A percentile compares a stretch with the other conserved stretches of the same genome.
Evolutionary conservation across 2,797 vertebrate genomes (phyloP).

Genomic region (Loriculus beryllinus): DNA sequence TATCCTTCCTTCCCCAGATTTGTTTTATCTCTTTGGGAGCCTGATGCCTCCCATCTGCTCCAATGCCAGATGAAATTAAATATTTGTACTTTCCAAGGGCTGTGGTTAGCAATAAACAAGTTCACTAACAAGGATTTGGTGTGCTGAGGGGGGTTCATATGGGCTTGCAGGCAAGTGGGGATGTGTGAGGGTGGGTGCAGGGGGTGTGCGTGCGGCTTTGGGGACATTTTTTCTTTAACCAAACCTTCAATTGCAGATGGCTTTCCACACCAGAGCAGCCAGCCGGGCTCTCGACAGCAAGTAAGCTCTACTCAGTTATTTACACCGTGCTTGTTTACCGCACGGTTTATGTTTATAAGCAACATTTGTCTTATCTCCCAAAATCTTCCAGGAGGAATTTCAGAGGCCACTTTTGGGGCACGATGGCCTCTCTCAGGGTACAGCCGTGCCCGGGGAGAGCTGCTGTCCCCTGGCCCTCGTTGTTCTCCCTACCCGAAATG

Average conservation of each 20-base stretch:
- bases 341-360: conserved; percentile 59
- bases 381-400: conserved; percentile 43
- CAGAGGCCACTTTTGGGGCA: conserved; percentile 17
- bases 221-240: conserved; percentile 23
- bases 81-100: conserved; percentile 56
- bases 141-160: not conserved
- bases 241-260: not conserved
- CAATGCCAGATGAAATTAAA: conserved; percentile 56
- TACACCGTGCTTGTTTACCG: conserved; percentile 65
- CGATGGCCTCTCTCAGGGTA: not conserved
- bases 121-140: conserved; percentile 33
- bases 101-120: conserved; percentile 60
- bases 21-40: conserved; percentile 61
- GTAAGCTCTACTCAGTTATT: conserved; percentile 55
- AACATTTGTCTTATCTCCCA: conserved; percentile 45
- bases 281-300: not conserved
- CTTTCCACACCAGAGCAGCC: conserved; percentile 33
- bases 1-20: conserved; percentile 11
- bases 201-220: not conserved
- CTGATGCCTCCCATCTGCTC: conserved; percentile 64
- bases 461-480: accelerated
- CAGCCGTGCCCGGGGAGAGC: not conserved
- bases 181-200: conserved; percentile 34
- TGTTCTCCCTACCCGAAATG: accelerated
- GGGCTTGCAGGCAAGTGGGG: not conserved